phyloP scores from a whole-genome alignment of 2,888 invertebrate species.

The Teleiodes luculella region DNA sequence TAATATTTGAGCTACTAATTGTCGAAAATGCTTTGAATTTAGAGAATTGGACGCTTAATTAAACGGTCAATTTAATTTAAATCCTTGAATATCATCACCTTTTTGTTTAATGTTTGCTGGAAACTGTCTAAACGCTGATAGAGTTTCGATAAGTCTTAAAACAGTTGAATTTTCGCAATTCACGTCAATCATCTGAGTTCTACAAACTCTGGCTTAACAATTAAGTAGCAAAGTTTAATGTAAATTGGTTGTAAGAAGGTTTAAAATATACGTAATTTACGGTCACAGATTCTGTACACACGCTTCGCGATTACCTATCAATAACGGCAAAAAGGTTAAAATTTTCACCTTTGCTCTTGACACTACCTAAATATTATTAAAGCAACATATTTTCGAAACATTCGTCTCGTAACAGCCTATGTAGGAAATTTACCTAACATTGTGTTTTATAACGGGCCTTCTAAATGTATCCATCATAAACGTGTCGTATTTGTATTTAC shows the following conservation, averaged over 20 bases:
- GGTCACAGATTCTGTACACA: too few species aligned
- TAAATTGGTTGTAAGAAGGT: not conserved
- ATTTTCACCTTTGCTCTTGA: too few species aligned
- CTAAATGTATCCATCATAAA: constrained; percentile 2
- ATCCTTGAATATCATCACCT: constrained; percentile 1
- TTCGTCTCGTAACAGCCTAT: too few species aligned
- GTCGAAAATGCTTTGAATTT: not conserved
- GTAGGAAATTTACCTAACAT: not conserved
- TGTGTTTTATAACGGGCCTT: not conserved
- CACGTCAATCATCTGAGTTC: not conserved
- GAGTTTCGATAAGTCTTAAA: not conserved
- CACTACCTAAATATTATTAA: too few species aligned
- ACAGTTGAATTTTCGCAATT: not conserved
- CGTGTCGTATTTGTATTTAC: constrained; percentile 2
- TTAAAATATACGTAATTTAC: too few species aligned
- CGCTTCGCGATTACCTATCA: too few species aligned
- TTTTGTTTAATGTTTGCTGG: not conserved
- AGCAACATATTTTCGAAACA: too few species aligned
- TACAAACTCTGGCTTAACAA: not conserved
- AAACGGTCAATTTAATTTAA: not conserved
- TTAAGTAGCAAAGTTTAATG: not conserved
- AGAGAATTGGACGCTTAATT: not conserved
- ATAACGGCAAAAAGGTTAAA: too few species aligned
- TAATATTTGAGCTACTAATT: not conserved
- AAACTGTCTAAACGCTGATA: not conserved